Conservation (phyloP, 2,888 invertebrate species). For the Diplazon laetatorius region DNA sequence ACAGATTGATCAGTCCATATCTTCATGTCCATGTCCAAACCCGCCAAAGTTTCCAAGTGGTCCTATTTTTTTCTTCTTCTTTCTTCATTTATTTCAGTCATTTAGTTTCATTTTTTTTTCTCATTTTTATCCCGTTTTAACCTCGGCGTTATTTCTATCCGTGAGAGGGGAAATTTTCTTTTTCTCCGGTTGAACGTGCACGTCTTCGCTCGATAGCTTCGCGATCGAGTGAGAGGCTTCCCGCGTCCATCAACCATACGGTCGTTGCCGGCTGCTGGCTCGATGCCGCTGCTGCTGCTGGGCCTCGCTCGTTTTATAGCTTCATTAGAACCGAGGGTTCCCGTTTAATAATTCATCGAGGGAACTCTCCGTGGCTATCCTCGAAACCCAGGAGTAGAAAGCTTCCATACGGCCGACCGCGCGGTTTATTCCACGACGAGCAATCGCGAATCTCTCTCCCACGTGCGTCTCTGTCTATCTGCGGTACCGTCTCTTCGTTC, state of each 20-base stretch:
- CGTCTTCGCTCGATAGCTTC: conserved; percentile 13
- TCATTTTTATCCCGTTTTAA: neutral
- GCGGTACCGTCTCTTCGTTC: conserved; percentile 35
- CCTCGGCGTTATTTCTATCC: conserved; percentile 20
- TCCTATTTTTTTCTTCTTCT: conserved; percentile 13
- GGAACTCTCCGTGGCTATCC: conserved; percentile 57
- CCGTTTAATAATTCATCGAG: conserved; percentile 78
- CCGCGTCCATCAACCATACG: conserved; percentile 26
- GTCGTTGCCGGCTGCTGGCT: conserved; percentile 9
- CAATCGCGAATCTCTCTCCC: conserved; percentile 67
- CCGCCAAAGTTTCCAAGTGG: no score
- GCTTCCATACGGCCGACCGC: conserved; percentile 53
- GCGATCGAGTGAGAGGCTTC: conserved; percentile 34
- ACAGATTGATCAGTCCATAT: no score
- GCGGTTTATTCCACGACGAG: conserved; percentile 67
- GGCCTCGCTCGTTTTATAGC: conserved; percentile 73
- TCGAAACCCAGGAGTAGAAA: conserved; percentile 22
- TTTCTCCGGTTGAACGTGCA: conserved; percentile 25
- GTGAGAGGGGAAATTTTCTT: conserved; percentile 27
- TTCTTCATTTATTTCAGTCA: conserved; percentile 24
- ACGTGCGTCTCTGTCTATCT: conserved; percentile 47
- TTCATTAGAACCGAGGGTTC: conserved; percentile 76
- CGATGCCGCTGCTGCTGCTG: conserved; percentile 14
- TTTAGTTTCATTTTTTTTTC: conserved; percentile 19
- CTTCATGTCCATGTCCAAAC: no score